These are phyloP conservation scores for Eumacrocentrus americanus DNA, from an alignment of 2,888 invertebrate species.

Conservation along the genomic window DNA sequence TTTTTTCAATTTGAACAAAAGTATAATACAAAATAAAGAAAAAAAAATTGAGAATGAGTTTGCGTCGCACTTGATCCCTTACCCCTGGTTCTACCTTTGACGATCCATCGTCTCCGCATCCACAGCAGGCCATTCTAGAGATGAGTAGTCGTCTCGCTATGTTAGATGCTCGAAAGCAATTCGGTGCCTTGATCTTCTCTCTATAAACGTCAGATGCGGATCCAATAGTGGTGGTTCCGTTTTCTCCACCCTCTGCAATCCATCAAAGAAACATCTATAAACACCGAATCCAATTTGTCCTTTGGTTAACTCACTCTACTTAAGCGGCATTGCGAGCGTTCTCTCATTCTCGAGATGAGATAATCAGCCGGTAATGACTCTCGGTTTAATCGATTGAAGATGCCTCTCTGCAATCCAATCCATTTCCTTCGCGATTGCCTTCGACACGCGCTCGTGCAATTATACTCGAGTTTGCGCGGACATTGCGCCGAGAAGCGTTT, in stretches of 20 bases:
- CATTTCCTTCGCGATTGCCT: conserved; percentile 3
- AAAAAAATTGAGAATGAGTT: no score
- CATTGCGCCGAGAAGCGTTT: background rate
- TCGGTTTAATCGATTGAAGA: conserved; percentile 1
- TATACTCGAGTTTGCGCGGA: conserved; percentile 21
- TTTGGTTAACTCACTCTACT: conserved; percentile 1
- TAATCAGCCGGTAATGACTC: conserved; percentile 8
- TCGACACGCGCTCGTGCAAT: conserved; percentile 27
- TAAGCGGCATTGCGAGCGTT: background rate
- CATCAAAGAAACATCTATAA: conserved; percentile 15
- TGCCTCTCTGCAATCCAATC: conserved; percentile 5
- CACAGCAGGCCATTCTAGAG: conserved; percentile 51
- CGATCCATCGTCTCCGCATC: conserved; percentile 49
- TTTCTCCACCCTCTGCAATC: conserved; percentile 13
- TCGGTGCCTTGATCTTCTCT: conserved; percentile 9
- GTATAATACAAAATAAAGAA: no score
- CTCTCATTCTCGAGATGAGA: conserved; percentile 1
- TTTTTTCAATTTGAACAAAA: no score
- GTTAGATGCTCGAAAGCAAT: conserved; percentile 20
- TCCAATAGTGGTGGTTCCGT: background rate
- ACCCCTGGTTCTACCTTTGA: conserved; percentile 52
- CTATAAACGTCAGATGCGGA: background rate
- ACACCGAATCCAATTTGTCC: conserved; percentile 4
- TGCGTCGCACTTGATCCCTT: no score
- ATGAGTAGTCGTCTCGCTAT: conserved; percentile 28